phyloP scores from a whole-genome alignment of 2,888 invertebrate genomes.

The Sphaerophoria rueppellii region DNA sequence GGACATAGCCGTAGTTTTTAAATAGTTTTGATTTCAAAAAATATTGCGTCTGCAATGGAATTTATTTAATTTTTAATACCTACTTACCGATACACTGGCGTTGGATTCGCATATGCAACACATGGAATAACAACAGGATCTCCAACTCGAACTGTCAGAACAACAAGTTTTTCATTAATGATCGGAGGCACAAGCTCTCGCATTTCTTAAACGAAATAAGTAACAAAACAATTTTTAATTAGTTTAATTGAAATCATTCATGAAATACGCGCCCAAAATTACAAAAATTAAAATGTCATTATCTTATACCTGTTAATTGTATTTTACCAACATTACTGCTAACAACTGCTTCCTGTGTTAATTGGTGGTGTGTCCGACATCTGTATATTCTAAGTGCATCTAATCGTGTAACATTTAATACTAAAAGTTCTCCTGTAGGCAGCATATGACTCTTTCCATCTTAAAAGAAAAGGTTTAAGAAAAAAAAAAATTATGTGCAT shows the following conservation, averaged over 20 bases:
- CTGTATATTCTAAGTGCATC: constrained; percentile 85
- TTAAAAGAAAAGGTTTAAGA: constrained; percentile 74
- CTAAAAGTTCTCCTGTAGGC: constrained; percentile 85
- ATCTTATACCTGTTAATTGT: constrained; percentile 83
- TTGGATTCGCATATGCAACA: constrained; percentile 85
- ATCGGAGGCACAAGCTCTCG: constrained; percentile 84
- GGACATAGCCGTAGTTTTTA: no score
- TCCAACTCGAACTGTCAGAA: constrained; percentile 83
- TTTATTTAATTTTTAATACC: no score
- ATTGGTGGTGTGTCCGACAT: constrained; percentile 85
- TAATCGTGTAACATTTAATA: constrained; percentile 84
- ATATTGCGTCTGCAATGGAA: no score
- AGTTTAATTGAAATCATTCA: not conserved
- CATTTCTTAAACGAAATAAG: constrained; percentile 81
- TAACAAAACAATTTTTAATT: not conserved
- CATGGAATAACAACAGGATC: constrained; percentile 85
- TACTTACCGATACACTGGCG: constrained; percentile 84
- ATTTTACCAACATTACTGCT: constrained; percentile 85
- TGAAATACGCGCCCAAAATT: no score
- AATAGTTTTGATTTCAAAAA: no score
- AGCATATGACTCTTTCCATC: constrained; percentile 85
- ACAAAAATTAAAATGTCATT: no score
- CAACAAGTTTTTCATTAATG: constrained; percentile 84
- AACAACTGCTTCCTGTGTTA: constrained; percentile 85
- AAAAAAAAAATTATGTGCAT: not conserved